Evolutionary conservation across 2,888 invertebrate species (phyloP), one percentile per base, ranked within the genome.

Genomic region (Priocnemis perturbator): DNA sequence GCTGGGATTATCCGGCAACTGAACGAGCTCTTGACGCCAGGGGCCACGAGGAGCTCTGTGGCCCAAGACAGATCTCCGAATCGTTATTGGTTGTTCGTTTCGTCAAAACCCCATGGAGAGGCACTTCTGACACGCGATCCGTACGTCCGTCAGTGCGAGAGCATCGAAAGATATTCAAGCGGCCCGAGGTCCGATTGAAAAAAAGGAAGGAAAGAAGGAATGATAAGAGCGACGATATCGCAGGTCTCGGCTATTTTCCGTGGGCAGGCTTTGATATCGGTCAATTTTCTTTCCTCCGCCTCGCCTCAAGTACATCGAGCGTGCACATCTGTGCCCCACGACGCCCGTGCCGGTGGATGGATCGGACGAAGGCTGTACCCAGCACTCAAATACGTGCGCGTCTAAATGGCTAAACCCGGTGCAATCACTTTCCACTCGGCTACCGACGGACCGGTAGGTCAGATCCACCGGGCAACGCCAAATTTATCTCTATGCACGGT

Each of bases 21-120:
- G 78, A 83, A 74, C 70, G 71, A 81, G 83, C 82, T 83, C 78
- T 81, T 78, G 82, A 84, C 82, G 77, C 76, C 64, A 79, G 75
- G 67, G 73, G 68, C 52, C 71, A 62, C 61, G 73, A 76, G 66
- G 67, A 76, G 74, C 79, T 81, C 79, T 67, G 37, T 74, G 75
- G 80, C 79, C 75, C 83, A 81, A 74, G 84, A 81, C 79, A 77
- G 79, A 78, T 78, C 76, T 79, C 68, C 76, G 79, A 78, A 82
- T 84, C 80, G 83, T 86, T 85, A 87, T 88, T 87, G 87, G 88
- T 87, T 86, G 86, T 87, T 87, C 85, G 85, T 85, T 83, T 83
- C 86, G 87, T 87, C 82, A 84, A 77, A 85, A 84, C 74, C 82
- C 87, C 87, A 73, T 62, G 66, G 85, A 81, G 87, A 71, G 73